phyloP scores from a whole-genome alignment of 2,888 invertebrate species.

The Drosophila helvetica region DNA sequence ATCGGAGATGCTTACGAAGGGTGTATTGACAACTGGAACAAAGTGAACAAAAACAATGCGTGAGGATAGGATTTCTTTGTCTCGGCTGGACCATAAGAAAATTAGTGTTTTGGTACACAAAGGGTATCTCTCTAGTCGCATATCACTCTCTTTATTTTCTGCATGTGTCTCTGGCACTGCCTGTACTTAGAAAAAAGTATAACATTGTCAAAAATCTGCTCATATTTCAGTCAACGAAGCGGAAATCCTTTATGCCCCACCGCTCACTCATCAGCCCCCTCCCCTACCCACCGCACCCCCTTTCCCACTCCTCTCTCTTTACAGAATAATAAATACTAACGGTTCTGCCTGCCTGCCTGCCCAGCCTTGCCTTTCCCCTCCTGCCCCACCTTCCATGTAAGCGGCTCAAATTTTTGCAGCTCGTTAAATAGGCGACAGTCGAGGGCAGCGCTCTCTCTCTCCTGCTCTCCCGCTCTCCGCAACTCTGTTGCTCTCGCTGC shows the following conservation, averaged over 20 bases:
- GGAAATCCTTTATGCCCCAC: constrained; percentile 70
- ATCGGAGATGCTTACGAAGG: not conserved
- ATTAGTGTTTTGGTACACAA: no score
- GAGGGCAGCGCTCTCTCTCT: constrained; percentile 26
- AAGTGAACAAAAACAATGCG: no score
- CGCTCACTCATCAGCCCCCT: constrained; percentile 11
- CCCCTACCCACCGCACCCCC: not conserved
- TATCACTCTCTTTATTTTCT: not conserved
- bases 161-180: not conserved
- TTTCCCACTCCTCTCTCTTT: not conserved
- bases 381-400: constrained; percentile 5
- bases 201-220: constrained; percentile 66
- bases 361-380: not conserved
- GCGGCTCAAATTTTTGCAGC: constrained; percentile 68
- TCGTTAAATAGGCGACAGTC: constrained; percentile 76
- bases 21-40: not conserved
- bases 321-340: constrained; percentile 35
- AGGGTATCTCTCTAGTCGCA: no score
- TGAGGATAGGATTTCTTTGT: no score
- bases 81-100: not conserved
- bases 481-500: not conserved
- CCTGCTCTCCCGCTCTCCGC: not conserved
- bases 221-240: constrained; percentile 79
- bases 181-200: constrained; percentile 22
- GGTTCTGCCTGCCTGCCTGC: constrained; percentile 23